These are phyloP conservation scores for Salmo trutta DNA, from an alignment of 2,797 vertebrate species.

Conservation along the genomic window DNA sequence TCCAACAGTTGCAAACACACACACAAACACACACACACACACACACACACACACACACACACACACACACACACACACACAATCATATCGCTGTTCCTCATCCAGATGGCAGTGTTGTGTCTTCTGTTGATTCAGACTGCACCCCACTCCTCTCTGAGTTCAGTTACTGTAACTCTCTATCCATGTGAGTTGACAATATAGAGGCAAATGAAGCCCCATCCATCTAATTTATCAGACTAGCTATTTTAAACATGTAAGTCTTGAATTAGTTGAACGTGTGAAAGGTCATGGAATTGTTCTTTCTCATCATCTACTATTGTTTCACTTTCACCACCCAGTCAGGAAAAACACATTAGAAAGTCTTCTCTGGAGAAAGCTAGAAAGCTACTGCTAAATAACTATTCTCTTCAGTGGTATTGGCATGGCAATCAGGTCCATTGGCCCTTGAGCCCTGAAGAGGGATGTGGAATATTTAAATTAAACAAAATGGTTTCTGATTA, in stretches of 20 bases:
- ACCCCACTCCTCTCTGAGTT: constrained; percentile 33
- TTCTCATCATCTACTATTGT: constrained; percentile 38
- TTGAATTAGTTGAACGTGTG: constrained; percentile 45
- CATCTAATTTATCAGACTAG: constrained; percentile 47
- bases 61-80: not conserved
- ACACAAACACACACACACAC: constrained; percentile 2
- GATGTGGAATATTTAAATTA: constrained; percentile 18
- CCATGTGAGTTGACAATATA: constrained; percentile 59
- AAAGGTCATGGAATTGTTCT: constrained; percentile 54
- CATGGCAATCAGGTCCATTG: constrained; percentile 10
- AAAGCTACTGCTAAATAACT: not conserved
- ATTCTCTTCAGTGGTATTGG: constrained; percentile 7
- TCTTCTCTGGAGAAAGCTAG: too few relatives aligned
- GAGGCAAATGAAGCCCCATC: constrained; percentile 52
- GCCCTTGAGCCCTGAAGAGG: not conserved
- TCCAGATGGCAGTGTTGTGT: constrained; percentile 64
- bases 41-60: not conserved
- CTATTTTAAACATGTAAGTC: constrained; percentile 67
- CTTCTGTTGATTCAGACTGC: constrained; percentile 5
- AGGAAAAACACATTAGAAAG: not conserved
- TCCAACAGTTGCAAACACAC: not conserved
- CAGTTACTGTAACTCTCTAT: constrained; percentile 35
- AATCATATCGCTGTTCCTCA: constrained; percentile 5
- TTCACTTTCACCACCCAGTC: constrained; percentile 12
- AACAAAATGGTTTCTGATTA: constrained; percentile 9